These are phyloP conservation scores for Luperina nickerlii DNA, from an alignment of 2,888 invertebrate species.

Conservation along the genomic window DNA sequence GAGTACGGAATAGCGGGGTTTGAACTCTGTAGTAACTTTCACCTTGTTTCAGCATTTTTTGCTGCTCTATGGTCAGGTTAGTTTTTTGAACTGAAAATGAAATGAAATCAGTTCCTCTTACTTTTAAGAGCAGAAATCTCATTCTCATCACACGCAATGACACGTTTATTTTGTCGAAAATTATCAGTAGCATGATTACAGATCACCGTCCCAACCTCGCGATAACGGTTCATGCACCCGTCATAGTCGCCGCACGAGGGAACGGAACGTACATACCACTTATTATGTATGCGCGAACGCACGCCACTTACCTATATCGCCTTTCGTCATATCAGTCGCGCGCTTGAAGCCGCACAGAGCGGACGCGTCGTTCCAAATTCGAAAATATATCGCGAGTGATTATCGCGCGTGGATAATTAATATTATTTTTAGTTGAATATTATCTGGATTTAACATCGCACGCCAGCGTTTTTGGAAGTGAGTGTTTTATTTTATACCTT, in stretches of 20 bases:
- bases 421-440: conserved; percentile 54
- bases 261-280: conserved; percentile 67
- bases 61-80: no score
- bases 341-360: conserved; percentile 63
- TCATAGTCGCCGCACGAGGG: conserved; percentile 68
- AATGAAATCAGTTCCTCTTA: conserved; percentile 1
- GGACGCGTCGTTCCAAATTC: conserved; percentile 66
- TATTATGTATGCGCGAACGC: conserved; percentile 71
- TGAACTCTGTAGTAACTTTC: conserved; percentile 15
- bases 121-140: background rate
- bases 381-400: conserved; percentile 69
- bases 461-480: conserved; percentile 50
- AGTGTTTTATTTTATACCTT: conserved; percentile 49
- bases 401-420: conserved; percentile 60
- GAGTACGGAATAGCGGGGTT: background rate
- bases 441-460: conserved; percentile 60
- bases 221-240: conserved; percentile 77
- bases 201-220: conserved; percentile 52
- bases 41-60: conserved; percentile 4
- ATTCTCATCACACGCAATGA: conserved; percentile 1
- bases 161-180: conserved; percentile 46
- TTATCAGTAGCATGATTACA: conserved; percentile 34
- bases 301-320: conserved; percentile 64
- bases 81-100: background rate
- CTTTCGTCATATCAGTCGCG: conserved; percentile 70